Conservation (phyloP, 2,888 invertebrate species). For the Heteromyza rotundicornis region DNA sequence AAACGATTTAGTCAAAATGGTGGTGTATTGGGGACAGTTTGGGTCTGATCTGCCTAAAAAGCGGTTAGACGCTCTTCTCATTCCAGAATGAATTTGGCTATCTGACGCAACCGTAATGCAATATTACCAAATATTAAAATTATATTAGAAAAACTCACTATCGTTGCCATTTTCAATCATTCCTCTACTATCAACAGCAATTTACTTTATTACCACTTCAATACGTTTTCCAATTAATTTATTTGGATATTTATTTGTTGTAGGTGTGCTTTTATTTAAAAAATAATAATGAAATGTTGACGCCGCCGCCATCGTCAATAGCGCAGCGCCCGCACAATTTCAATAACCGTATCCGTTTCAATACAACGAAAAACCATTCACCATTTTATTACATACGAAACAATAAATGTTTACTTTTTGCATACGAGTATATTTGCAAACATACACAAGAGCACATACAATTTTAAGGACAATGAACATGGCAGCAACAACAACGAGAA, state of each 20-base stretch:
- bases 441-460: neutral
- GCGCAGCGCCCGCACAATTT: too few species aligned
- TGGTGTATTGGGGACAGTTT: too few species aligned
- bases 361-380: neutral
- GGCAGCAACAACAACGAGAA: too few species aligned
- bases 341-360: neutral
- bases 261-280: neutral
- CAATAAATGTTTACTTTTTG: neutral
- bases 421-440: neutral
- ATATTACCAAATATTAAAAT: too few species aligned
- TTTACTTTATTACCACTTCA: constrained; percentile 35
- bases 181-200: too few species aligned
- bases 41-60: too few species aligned
- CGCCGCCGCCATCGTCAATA: neutral
- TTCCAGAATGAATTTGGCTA: too few species aligned
- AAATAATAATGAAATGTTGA: neutral
- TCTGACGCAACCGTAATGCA: too few species aligned
- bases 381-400: neutral
- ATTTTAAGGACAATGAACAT: neutral
- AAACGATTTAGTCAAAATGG: too few species aligned
- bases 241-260: constrained; percentile 32
- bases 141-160: too few species aligned
- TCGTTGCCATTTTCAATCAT: too few species aligned
- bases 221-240: constrained; percentile 47
- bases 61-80: too few species aligned